These are phyloP conservation scores for Chaetodon trifascialis DNA, from an alignment of 2,113 vertebrate species.

Conservation along the genomic window DNA sequence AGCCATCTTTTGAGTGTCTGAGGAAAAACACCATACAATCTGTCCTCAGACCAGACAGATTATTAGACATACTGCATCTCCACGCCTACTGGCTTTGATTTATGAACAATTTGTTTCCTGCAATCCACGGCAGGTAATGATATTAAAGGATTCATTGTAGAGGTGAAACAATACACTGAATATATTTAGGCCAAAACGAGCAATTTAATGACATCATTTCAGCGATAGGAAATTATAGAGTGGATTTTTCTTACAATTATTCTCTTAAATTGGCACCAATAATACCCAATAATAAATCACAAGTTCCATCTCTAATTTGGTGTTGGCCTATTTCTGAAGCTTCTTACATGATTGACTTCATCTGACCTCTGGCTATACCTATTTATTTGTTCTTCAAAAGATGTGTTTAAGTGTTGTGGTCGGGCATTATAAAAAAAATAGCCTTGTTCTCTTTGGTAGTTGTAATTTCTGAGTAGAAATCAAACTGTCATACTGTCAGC, in stretches of 20 bases:
- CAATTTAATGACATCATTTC: background rate
- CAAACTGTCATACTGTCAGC: background rate
- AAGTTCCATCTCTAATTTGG: background rate
- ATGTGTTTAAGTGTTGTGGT: background rate
- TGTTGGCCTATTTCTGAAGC: background rate
- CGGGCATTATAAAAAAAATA: no score
- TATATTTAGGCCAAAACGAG: background rate
- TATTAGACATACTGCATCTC: background rate
- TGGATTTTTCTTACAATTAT: background rate
- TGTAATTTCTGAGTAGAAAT: background rate
- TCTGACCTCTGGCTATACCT: background rate
- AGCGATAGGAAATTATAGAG: background rate
- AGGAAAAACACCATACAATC: constrained; percentile 36
- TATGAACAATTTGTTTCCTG: background rate
- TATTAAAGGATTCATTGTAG: background rate
- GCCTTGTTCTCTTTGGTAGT: no score
- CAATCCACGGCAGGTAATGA: background rate
- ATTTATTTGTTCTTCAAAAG: background rate
- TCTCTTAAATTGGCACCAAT: background rate
- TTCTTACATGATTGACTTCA: background rate
- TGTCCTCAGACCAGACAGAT: constrained; percentile 31
- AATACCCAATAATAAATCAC: background rate
- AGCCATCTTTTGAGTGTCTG: constrained; percentile 49
- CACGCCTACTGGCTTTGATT: background rate
- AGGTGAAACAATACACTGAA: background rate